Conservation (phyloP, 2,888 invertebrate species). For the Spodoptera exigua region DNA sequence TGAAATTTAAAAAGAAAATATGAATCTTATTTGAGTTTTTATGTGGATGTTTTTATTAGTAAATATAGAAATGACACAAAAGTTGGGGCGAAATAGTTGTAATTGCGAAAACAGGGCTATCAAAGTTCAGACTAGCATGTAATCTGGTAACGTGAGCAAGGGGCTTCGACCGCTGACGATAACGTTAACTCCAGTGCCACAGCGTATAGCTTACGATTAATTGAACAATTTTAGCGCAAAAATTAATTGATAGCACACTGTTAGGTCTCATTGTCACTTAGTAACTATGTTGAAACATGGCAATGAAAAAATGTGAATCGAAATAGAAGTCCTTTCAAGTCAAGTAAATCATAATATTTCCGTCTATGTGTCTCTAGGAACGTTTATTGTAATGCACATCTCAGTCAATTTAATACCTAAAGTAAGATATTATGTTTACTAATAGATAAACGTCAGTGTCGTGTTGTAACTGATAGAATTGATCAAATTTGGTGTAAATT, state of each 20-base stretch:
- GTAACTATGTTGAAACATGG: constrained; percentile 12
- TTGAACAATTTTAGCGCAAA: constrained; percentile 64
- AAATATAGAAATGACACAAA: constrained; percentile 44
- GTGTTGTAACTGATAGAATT: constrained; percentile 4
- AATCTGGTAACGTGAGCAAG: constrained; percentile 78
- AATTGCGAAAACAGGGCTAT: constrained; percentile 76
- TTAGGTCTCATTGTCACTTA: constrained; percentile 11
- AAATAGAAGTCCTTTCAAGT: too few species aligned
- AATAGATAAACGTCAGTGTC: not conserved
- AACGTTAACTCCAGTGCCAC: constrained; percentile 71
- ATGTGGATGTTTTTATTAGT: constrained; percentile 11
- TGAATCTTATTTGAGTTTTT: not conserved
- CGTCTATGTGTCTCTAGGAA: too few species aligned
- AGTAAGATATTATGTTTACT: too few species aligned
- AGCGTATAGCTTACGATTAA: constrained; percentile 57
- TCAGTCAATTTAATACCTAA: too few species aligned
- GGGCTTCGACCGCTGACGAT: constrained; percentile 84
- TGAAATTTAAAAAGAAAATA: too few species aligned
- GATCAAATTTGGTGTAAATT: constrained; percentile 35
- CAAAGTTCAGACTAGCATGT: constrained; percentile 78
- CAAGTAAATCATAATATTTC: too few species aligned
- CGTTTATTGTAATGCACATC: too few species aligned
- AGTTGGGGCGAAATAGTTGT: constrained; percentile 64
- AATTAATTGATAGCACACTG: constrained; percentile 51
- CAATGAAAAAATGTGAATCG: constrained; percentile 6